phyloP scores from a whole-genome alignment of 1,140 invertebrate genomes.

The Coenobita brevimanus region DNA sequence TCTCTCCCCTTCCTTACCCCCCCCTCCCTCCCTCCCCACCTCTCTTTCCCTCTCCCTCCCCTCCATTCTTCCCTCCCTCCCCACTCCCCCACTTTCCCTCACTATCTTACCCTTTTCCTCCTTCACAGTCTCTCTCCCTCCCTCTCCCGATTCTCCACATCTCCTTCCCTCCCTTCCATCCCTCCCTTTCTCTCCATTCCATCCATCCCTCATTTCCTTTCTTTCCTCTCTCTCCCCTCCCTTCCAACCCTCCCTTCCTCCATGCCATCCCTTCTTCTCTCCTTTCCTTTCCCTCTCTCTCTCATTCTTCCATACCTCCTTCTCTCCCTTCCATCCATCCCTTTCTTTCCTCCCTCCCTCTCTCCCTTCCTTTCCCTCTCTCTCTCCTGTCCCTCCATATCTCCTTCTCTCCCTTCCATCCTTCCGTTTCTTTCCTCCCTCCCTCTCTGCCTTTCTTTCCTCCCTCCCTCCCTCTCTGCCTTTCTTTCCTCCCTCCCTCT shows the following conservation, averaged over 20 bases:
- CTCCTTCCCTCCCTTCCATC: background rate
- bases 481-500: background rate
- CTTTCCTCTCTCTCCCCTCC: no score
- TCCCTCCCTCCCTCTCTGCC: background rate
- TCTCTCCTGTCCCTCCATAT: background rate
- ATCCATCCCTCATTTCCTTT: background rate
- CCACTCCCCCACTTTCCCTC: no score
- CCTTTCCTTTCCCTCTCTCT: background rate
- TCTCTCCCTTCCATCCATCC: background rate
- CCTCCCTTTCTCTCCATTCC: background rate
- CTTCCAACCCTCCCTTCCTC: background rate
- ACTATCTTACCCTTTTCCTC: background rate
- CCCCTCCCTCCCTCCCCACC: background rate
- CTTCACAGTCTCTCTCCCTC: background rate
- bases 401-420: background rate
- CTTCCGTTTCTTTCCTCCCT: background rate
- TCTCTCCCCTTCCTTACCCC: background rate
- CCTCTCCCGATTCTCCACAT: background rate
- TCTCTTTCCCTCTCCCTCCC: background rate
- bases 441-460: background rate
- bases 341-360: background rate
- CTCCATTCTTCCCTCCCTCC: background rate
- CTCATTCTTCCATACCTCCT: background rate
- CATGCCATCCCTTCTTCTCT: no score
- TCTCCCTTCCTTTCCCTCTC: background rate